Base-by-base conservation (phyloP, 2,888 invertebrate species). In the Hydroisotoma schaefferi region DNA sequence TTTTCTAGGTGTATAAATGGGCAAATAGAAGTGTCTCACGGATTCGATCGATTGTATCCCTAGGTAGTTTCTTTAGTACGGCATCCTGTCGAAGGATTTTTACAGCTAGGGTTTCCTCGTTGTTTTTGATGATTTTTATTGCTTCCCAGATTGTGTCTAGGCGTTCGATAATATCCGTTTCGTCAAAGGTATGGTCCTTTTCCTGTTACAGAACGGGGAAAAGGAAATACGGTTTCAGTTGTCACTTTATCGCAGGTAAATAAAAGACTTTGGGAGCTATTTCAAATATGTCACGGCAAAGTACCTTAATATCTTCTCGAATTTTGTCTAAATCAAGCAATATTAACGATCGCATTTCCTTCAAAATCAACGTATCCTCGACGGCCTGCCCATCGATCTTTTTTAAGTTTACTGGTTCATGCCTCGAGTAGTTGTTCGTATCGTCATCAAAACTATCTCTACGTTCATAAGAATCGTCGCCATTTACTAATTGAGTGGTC, bases 131-230 rank as follows among this genome's bases (percentile, higher is more conserved):
- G 15, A 67, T 59, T 29, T 65, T 63, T 12, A 71, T 60, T 22
- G 69, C 71, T 46, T 71, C 71, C 71, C 71, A 71, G 5, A 71
- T 44, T 2, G 71, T 68, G 3, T 61, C 52, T 2, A 71, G 33
- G 38, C 61, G 29, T 51, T 71, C 71, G 20, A 69, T 23, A 43
- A 71, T 66, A 23, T 69, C 71, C 26, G 53, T 56, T 51, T 71
- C 69, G 38, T 71, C 68, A 51, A 68, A 71, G 2, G 55, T 56
- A 10, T 56, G 59, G 29, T 57, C 15, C 29, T 61, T 52, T 20
- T 56, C 57, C 8, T 47, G 15, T 38, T 52, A 37, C 22, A 4
- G 18, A 48, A 47, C 47, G 25, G 15, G n/a, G n/a, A n/a, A n/a
- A n/a, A n/a, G n/a, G n/a, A n/a, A n/a, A n/a, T n/a, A n/a, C n/a